Conservation (phyloP, 2,888 invertebrate genomes). For the Leptarthrus brevirostris region DNA sequence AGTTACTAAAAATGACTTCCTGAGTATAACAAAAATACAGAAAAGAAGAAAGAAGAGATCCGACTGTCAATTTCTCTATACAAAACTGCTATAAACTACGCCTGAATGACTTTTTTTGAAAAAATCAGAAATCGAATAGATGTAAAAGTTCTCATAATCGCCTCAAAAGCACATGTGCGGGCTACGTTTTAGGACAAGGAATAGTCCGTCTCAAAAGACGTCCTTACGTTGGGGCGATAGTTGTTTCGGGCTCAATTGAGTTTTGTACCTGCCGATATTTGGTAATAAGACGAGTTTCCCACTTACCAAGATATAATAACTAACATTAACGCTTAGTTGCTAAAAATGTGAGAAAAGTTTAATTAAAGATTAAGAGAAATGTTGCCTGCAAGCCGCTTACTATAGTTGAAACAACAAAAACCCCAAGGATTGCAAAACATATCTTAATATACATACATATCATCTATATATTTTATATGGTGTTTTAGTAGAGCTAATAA, state of each 20-base stretch:
- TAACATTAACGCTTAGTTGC: no score
- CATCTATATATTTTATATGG: slow-evolving; percentile 31
- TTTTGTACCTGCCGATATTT: background rate
- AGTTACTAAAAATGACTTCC: background rate
- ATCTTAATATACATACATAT: background rate
- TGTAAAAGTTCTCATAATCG: slow-evolving; percentile 34
- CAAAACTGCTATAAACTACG: no score
- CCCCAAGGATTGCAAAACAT: background rate
- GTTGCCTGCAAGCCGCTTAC: background rate
- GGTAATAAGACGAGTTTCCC: background rate
- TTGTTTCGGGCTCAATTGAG: slow-evolving; percentile 68
- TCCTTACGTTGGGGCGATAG: slow-evolving; percentile 97
- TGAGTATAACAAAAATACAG: background rate
- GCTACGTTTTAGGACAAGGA: slow-evolving; percentile 94
- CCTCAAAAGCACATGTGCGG: slow-evolving; percentile 83
- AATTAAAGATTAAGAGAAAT: background rate
- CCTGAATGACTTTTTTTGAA: slow-evolving; percentile 49
- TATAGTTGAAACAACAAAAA: background rate
- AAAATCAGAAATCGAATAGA: slow-evolving; percentile 22
- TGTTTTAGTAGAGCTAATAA: slow-evolving; percentile 21
- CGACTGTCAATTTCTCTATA: no score
- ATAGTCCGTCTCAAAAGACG: slow-evolving; percentile 97
- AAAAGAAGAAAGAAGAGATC: no score
- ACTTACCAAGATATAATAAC: no score
- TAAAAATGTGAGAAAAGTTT: no score